Conservation (phyloP, 2,888 invertebrate genomes). For the Malthinus seriepunctatus region DNA sequence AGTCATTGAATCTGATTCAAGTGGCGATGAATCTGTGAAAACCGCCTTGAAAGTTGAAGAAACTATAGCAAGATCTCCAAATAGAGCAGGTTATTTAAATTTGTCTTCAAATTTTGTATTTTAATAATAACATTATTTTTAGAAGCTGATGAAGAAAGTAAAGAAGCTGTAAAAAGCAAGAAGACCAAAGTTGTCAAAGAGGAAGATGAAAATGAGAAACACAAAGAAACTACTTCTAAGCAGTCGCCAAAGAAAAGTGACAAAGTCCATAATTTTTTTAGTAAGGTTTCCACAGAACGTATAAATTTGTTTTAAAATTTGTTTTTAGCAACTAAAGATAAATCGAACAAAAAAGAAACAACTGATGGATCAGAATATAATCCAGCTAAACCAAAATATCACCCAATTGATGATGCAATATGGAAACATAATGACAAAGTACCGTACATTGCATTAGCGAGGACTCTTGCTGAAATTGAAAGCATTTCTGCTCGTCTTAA, state of each 20-base stretch:
- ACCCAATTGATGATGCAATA: constrained; percentile 81
- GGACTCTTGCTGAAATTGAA: constrained; percentile 90
- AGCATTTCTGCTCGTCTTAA: constrained; percentile 81
- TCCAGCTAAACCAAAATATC: constrained; percentile 73
- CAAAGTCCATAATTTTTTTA: neutral
- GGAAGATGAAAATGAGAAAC: neutral
- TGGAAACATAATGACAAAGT: constrained; percentile 79
- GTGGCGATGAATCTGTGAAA: constrained; percentile 22
- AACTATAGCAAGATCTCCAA: neutral
- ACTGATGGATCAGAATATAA: constrained; percentile 61
- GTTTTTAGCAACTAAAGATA: neutral
- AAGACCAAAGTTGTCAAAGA: neutral
- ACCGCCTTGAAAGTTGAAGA: neutral
- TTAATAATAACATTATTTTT: too few species aligned
- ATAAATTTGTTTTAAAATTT: neutral
- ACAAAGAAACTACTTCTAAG: neutral
- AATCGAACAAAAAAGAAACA: constrained; percentile 9
- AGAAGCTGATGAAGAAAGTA: neutral
- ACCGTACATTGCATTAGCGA: constrained; percentile 90
- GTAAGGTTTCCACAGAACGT: neutral
- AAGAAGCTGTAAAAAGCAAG: neutral
- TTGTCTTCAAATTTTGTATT: neutral
- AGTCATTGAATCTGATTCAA: constrained; percentile 30
- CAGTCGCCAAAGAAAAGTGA: neutral
- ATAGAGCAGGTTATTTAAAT: neutral